Evolutionary conservation across 1,140 invertebrate genomes (phyloP).

Genomic region (Thrips palmi): DNA sequence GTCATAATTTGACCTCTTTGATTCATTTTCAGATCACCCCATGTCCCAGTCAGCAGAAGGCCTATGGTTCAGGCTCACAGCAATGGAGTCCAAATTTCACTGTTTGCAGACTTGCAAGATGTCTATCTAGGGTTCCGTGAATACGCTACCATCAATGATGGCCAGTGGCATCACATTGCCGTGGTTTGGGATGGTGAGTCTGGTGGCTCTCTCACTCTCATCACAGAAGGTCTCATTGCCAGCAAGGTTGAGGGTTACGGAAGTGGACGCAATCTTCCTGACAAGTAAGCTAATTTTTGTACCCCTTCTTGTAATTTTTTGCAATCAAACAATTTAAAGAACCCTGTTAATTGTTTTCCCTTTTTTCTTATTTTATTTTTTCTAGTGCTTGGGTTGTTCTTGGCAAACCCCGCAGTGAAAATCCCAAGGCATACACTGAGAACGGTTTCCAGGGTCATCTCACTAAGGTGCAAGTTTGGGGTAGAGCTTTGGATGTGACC

Average conservation of each 20-base stretch:
- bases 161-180: slow-evolving; percentile 91
- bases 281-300: slow-evolving; percentile 41
- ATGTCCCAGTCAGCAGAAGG: slow-evolving; percentile 57
- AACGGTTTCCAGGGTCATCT: slow-evolving; percentile 86
- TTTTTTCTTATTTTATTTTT: slow-evolving; percentile 17
- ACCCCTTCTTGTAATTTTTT: slow-evolving; percentile 2
- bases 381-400: slow-evolving; percentile 77
- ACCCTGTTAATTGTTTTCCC: background rate
- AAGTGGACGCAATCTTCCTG: slow-evolving; percentile 51
- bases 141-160: slow-evolving; percentile 85
- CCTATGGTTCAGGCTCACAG: slow-evolving; percentile 76
- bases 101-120: slow-evolving; percentile 74
- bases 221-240: slow-evolving; percentile 83
- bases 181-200: slow-evolving; percentile 80
- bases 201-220: slow-evolving; percentile 64
- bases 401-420: slow-evolving; percentile 65
- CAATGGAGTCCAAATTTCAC: slow-evolving; percentile 70
- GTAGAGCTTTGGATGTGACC: slow-evolving; percentile 70
- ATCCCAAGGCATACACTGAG: slow-evolving; percentile 57
- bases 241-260: slow-evolving; percentile 75
- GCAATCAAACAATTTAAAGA: background rate
- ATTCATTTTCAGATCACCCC: slow-evolving; percentile 39
- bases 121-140: slow-evolving; percentile 80
- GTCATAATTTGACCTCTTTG: background rate
- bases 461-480: slow-evolving; percentile 90